Evolutionary conservation across 2,113 vertebrate species (phyloP).

Genomic region (Planiliza haematocheilus): DNA sequence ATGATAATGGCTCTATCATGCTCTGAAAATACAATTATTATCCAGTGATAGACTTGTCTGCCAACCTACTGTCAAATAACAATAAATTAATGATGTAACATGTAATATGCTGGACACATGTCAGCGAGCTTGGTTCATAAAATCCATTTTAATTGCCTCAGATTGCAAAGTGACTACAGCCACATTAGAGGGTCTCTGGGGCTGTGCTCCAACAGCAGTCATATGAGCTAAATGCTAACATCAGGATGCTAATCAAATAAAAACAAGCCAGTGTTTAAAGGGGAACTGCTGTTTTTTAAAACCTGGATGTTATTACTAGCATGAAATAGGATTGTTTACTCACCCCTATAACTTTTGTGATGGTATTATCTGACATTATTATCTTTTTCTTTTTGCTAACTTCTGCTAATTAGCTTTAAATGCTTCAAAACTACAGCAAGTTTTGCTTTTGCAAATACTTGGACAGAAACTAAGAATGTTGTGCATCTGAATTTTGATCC

Average conservation of each 20-base stretch:
- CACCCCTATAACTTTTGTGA: too few species aligned
- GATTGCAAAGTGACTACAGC: background rate
- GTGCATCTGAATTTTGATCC: too few species aligned
- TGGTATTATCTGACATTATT: too few species aligned
- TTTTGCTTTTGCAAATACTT: too few species aligned
- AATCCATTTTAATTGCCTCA: conserved; percentile 7
- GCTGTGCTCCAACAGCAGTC: background rate
- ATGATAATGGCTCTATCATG: conserved; percentile 44
- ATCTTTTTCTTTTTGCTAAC: too few species aligned
- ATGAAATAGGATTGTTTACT: too few species aligned
- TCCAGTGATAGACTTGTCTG: conserved; percentile 7
- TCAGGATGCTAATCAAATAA: background rate
- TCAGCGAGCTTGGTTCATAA: conserved; percentile 2
- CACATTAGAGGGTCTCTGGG: background rate
- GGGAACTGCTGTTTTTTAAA: too few species aligned
- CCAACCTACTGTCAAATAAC: conserved; percentile 3
- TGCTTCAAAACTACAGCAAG: too few species aligned
- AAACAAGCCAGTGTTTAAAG: too few species aligned
- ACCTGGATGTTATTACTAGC: too few species aligned
- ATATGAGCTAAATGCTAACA: background rate
- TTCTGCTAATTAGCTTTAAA: too few species aligned
- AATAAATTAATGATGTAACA: conserved; percentile 28
- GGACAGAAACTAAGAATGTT: too few species aligned
- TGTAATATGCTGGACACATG: conserved; percentile 22
- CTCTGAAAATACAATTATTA: conserved; percentile 17